Evolutionary conservation across 2,113 vertebrate species (phyloP).

Genomic region (Pantherophis guttatus): DNA sequence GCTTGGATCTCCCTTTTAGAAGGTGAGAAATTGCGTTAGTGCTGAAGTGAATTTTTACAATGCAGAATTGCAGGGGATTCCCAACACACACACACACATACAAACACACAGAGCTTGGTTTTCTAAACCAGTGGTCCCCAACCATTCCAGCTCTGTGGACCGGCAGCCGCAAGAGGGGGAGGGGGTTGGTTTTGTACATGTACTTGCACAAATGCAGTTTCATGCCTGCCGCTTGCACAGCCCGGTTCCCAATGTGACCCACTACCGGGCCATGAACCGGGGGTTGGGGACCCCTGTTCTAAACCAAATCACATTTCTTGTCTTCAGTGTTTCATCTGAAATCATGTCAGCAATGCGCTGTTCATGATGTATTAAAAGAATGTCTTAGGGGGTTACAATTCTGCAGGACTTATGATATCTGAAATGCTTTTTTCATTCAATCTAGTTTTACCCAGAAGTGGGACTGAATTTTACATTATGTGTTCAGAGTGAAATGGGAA

Average conservation of each 20-base stretch:
- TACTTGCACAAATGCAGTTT: background rate
- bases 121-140: background rate
- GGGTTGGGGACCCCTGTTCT: slow-evolving; percentile 23
- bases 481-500: background rate
- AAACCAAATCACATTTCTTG: slow-evolving; percentile 41
- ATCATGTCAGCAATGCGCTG: background rate
- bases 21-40: background rate
- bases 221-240: background rate
- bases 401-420: background rate
- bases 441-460: background rate
- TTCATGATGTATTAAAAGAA: slow-evolving; percentile 6
- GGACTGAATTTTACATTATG: background rate
- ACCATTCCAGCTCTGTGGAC: background rate
- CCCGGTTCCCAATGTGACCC: background rate
- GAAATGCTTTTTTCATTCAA: background rate
- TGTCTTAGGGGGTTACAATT: background rate
- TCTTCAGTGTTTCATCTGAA: slow-evolving; percentile 9
- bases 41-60: slow-evolving; percentile 34
- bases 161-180: too few relatives aligned
- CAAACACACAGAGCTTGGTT: background rate
- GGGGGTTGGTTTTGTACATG: background rate
- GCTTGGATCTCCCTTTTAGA: slow-evolving; percentile 31
- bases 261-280: too few relatives aligned
- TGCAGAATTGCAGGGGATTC: slow-evolving; percentile 41
- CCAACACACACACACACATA: background rate